These are phyloP conservation scores for Tinamus guttatus DNA, from an alignment of 2,113 vertebrate species.

Conservation along the genomic window DNA sequence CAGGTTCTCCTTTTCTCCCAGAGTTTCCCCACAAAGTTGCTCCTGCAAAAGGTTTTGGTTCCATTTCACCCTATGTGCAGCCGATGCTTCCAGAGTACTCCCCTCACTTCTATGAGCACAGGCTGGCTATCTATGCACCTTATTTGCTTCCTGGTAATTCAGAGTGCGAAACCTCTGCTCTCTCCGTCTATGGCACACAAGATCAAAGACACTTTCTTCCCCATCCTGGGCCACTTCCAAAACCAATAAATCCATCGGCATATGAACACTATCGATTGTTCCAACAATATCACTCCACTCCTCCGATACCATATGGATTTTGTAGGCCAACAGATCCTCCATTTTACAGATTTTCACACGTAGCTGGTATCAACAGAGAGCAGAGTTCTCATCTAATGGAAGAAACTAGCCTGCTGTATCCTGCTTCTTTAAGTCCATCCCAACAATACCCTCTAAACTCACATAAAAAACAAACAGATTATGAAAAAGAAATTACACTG, in stretches of 20 bases:
- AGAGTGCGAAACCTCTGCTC: conserved; percentile 73
- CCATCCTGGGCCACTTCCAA: conserved; percentile 79
- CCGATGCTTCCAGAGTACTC: conserved; percentile 85
- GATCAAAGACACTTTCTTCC: conserved; percentile 87
- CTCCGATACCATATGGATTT: conserved; percentile 82
- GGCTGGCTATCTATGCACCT: conserved; percentile 82
- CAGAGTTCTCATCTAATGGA: conserved; percentile 78
- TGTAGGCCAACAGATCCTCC: conserved; percentile 83
- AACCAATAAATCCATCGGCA: conserved; percentile 72
- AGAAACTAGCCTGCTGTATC: conserved; percentile 77
- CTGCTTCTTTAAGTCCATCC: conserved; percentile 73
- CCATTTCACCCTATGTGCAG: conserved; percentile 79
- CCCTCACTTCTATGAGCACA: conserved; percentile 84
- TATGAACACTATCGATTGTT: conserved; percentile 87
- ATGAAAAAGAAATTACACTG: conserved; percentile 71
- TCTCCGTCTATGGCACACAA: conserved; percentile 81
- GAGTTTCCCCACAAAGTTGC: conserved; percentile 81
- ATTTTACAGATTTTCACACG: conserved; percentile 76
- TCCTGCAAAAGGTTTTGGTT: conserved; percentile 73
- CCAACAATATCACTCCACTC: conserved; percentile 81
- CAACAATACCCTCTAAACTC: conserved; percentile 68
- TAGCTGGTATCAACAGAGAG: conserved; percentile 79
- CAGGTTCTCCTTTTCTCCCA: conserved; percentile 73
- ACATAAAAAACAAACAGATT: conserved; percentile 68
- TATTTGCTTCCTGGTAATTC: conserved; percentile 81